phyloP scores from a whole-genome alignment of 2,113 vertebrate genomes.

The Catharus bicknelli region DNA sequence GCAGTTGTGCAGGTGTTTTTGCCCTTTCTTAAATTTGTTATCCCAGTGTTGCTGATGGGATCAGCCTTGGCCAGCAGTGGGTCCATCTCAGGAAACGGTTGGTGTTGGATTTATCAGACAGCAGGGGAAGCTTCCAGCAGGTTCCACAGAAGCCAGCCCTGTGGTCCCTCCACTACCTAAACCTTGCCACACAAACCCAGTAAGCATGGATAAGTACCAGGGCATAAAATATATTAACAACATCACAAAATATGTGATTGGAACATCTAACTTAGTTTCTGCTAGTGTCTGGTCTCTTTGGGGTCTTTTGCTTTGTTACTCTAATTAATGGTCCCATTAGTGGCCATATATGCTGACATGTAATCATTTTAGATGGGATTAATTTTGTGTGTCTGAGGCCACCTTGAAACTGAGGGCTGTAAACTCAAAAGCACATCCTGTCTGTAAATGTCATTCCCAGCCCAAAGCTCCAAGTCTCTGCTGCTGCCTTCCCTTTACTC shows the following conservation, averaged over 20 bases:
- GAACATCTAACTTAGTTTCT: neutral
- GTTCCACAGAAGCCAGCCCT: neutral
- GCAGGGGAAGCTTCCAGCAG: neutral
- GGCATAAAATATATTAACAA: neutral
- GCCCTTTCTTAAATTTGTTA: neutral
- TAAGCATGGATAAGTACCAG: neutral
- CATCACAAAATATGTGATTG: neutral
- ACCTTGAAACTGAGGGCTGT: neutral
- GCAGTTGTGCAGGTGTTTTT: neutral
- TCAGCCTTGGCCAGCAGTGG: neutral
- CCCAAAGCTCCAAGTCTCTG: neutral
- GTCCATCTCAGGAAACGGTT: fast-evolving
- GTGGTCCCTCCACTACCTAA: neutral
- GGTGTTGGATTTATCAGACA: neutral
- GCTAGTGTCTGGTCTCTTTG: neutral
- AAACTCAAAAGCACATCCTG: neutral
- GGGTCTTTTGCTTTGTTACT: neutral
- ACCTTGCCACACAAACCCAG: neutral
- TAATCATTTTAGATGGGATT: neutral
- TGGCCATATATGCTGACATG: neutral
- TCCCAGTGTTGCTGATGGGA: fast-evolving
- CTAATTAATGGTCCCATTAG: neutral
- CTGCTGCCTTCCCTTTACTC: neutral
- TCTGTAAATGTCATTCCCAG: neutral
- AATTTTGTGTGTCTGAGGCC: neutral